These are phyloP conservation scores for Otis tarda DNA, from an alignment of 2,113 vertebrate genomes.

Conservation along the genomic window DNA sequence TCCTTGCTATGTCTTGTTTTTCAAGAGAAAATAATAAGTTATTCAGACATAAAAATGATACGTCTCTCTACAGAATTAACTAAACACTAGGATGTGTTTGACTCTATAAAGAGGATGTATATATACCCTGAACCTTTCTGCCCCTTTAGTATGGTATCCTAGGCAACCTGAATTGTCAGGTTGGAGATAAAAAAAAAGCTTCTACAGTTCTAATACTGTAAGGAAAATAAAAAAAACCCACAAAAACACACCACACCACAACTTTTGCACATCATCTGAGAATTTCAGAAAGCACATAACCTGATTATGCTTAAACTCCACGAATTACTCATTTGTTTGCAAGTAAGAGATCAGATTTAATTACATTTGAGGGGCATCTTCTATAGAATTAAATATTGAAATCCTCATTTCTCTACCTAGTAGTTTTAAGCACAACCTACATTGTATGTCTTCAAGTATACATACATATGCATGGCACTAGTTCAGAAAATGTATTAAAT, in stretches of 20 bases:
- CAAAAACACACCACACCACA: neutral
- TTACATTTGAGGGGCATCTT: constrained; percentile 61
- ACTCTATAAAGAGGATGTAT: neutral
- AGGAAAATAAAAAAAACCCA: too few species aligned
- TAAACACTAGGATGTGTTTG: neutral
- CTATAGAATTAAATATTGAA: constrained; percentile 49
- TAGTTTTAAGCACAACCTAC: constrained; percentile 37
- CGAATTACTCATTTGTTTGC: constrained; percentile 71
- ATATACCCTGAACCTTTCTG: neutral
- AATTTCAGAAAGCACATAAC: constrained; percentile 58
- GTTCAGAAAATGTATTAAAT: neutral
- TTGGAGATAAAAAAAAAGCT: neutral
- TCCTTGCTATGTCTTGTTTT: neutral
- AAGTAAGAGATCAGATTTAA: constrained; percentile 66
- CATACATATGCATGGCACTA: neutral
- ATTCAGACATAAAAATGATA: neutral
- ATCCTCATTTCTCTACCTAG: constrained; percentile 33
- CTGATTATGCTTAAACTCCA: constrained; percentile 55
- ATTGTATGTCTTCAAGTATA: neutral
- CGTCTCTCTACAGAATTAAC: neutral
- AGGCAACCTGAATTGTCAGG: constrained; percentile 17
- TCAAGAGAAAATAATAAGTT: neutral
- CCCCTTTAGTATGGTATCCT: constrained; percentile 16
- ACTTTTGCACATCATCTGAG: constrained; percentile 59
- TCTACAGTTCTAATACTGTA: too few species aligned